Conservation (phyloP, 2,797 vertebrate species). For the Pempheris klunzingeri region DNA sequence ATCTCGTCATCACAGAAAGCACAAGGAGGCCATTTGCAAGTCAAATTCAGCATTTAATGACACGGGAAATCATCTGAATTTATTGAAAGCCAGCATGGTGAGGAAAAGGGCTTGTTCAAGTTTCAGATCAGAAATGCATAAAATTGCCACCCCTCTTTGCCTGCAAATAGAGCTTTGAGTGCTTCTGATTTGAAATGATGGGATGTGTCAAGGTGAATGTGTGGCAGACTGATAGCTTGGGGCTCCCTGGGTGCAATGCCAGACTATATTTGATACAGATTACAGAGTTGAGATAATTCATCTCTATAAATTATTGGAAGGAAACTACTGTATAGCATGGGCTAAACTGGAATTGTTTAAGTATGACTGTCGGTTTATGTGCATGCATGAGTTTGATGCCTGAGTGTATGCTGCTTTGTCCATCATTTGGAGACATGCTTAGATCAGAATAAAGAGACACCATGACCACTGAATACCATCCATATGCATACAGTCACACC, state of each 20-base stretch:
- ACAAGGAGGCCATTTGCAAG: slow-evolving; percentile 79
- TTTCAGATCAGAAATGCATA: slow-evolving; percentile 72
- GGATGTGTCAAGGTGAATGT: slow-evolving; percentile 64
- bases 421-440: neutral
- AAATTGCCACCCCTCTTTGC: slow-evolving; percentile 68
- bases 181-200: slow-evolving; percentile 68
- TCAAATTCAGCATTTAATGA: slow-evolving; percentile 80
- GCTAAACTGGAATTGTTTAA: slow-evolving; percentile 6
- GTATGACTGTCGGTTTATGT: neutral
- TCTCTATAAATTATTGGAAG: slow-evolving; percentile 19
- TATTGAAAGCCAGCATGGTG: slow-evolving; percentile 73
- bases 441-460: neutral
- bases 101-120: slow-evolving; percentile 71
- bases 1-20: slow-evolving; percentile 66
- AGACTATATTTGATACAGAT: slow-evolving; percentile 53
- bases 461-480: neutral
- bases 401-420: neutral
- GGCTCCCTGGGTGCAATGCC: slow-evolving; percentile 22
- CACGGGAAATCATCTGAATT: slow-evolving; percentile 78
- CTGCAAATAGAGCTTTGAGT: slow-evolving; percentile 67
- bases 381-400: neutral
- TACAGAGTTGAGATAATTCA: slow-evolving; percentile 45
- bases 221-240: slow-evolving; percentile 50
- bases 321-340: slow-evolving; percentile 15
- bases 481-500: neutral